phyloP scores from a whole-genome alignment of 2,888 invertebrate species.

The Sisyra terminalis region DNA sequence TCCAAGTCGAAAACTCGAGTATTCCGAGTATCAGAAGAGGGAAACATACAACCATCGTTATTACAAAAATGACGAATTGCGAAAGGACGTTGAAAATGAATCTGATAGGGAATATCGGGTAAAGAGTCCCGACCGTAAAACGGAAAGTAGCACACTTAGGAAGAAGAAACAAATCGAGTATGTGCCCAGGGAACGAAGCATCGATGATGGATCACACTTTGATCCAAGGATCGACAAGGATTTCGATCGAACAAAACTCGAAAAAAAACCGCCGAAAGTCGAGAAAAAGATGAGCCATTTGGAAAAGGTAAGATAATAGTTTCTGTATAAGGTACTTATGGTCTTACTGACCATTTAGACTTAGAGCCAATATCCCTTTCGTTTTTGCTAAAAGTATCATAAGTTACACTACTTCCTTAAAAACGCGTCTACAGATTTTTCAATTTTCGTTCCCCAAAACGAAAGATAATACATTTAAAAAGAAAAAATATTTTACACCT shows the following conservation, averaged over 20 bases:
- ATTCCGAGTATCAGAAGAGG: no score
- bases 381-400: no score
- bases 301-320: constrained; percentile 38
- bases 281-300: constrained; percentile 53
- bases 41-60: no score
- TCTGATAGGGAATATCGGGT: constrained; percentile 18
- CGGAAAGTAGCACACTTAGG: constrained; percentile 26
- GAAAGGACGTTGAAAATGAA: constrained; percentile 15
- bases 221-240: constrained; percentile 45
- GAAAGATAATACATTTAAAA: no score
- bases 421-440: no score
- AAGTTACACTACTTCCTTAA: no score
- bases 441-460: no score
- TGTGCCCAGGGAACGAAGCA: constrained; percentile 37
- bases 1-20: constrained; percentile 15
- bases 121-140: constrained; percentile 19
- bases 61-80: constrained; percentile 11
- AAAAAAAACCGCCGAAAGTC: constrained; percentile 35
- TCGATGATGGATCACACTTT: constrained; percentile 49
- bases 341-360: neutral
- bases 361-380: no score
- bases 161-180: constrained; percentile 34
- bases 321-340: constrained; percentile 8
- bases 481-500: no score
- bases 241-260: constrained; percentile 25